phyloP scores from a whole-genome alignment of 2,888 invertebrate species.

The Drosophila phalerata region DNA sequence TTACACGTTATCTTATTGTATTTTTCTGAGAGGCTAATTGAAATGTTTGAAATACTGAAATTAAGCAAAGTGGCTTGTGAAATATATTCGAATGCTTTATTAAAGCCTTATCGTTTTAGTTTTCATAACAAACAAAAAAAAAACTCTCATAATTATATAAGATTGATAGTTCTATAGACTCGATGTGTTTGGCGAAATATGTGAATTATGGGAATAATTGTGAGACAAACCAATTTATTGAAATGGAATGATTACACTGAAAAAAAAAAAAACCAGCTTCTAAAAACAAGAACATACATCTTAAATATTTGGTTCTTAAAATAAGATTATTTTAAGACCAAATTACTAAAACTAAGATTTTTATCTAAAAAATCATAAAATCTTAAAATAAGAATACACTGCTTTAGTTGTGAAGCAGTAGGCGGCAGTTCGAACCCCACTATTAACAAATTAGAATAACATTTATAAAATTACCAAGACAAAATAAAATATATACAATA shows the following conservation, averaged over 20 bases:
- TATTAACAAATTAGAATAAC: no score
- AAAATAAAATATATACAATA: no score
- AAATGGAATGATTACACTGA: slow-evolving; percentile 10
- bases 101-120: slow-evolving; percentile 4
- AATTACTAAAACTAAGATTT: no score
- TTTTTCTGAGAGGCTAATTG: slow-evolving; percentile 3
- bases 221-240: slow-evolving; percentile 4
- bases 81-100: slow-evolving; percentile 4
- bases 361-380: no score
- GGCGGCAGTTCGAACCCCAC: no score
- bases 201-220: not conserved
- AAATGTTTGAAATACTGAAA: slow-evolving; percentile 7
- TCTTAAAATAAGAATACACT: no score
- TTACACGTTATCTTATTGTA: slow-evolving; percentile 5
- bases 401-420: no score
- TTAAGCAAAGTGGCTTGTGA: slow-evolving; percentile 15
- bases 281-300: no score
- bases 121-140: not conserved
- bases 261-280: no score
- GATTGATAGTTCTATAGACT: slow-evolving; percentile 18
- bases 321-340: no score
- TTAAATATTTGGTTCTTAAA: no score
- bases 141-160: slow-evolving; percentile 47
- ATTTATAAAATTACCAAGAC: no score
- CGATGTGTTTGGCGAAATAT: not conserved